Evolutionary conservation across 1,140 invertebrate genomes (phyloP).

Genomic region (Drosophila leontia): DNA sequence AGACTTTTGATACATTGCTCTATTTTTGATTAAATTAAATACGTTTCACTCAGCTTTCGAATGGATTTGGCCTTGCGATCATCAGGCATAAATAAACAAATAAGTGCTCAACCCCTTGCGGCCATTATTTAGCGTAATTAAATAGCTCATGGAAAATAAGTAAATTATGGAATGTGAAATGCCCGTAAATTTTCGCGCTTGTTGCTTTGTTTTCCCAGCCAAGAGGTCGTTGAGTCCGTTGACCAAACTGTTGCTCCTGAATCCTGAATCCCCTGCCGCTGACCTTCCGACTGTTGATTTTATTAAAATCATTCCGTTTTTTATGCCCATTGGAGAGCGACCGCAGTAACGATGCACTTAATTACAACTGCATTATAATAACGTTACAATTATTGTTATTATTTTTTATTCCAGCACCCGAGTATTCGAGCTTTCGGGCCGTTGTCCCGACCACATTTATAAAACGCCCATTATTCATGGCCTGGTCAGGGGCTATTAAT

Average conservation of each 20-base stretch:
- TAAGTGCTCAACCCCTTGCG: constrained; percentile 9
- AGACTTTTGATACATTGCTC: not conserved
- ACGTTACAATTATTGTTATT: constrained; percentile 66
- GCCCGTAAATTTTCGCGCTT: constrained; percentile 48
- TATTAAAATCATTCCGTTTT: constrained; percentile 52
- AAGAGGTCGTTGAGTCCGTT: constrained; percentile 40
- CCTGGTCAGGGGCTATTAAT: constrained; percentile 53
- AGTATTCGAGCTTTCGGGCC: not conserved
- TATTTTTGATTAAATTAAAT: not conserved
- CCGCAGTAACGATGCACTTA: constrained; percentile 46
- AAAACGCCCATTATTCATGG: constrained; percentile 61
- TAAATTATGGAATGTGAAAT: constrained; percentile 56
- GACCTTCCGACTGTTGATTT: constrained; percentile 53
- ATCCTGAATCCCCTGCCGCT: constrained; percentile 1
- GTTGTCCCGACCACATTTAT: constrained; percentile 50
- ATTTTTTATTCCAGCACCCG: constrained; percentile 42
- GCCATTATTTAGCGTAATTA: constrained; percentile 57
- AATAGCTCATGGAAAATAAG: constrained; percentile 53
- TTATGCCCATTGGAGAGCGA: constrained; percentile 24
- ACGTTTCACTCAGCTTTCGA: not conserved
- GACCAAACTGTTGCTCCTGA: constrained; percentile 54
- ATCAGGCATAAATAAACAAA: constrained; percentile 29
- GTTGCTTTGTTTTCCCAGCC: constrained; percentile 21
- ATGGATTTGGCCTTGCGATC: constrained; percentile 11
- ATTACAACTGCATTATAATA: constrained; percentile 66